Base-by-base conservation (phyloP, 1,140 invertebrate species). In the Ceratina australensis region DNA sequence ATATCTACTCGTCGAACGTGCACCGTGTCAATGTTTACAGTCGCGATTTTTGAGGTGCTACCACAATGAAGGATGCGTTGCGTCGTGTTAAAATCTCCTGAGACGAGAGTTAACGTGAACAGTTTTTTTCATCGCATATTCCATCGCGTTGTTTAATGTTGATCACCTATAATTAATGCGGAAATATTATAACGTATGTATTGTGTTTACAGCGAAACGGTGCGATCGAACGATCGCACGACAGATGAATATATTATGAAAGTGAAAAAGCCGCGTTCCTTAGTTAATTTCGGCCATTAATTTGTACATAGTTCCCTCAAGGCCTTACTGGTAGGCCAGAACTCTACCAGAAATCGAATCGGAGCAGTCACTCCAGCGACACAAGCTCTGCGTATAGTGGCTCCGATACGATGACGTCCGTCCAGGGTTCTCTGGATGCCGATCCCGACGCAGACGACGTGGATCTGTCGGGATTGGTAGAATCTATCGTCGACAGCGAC, bases 321-420 rank as follows among this genome's bases (percentile, higher is more conserved):
- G 90, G 91, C 86, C 90, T 92, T 61, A 91, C 91, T 20, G 89
- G 91, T 79, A 87, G 92, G 85, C 92, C 92, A 7, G 92, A 92
- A 73, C 83, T 96, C 88, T 96, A 96, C 90, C 95, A 96, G 87
- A 97, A 97, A 90, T 97, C 96, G 83, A 97, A 96, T 88, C 94
- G 96, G 74, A 96, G 95, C 86, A 97, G 96, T 22, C 97, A 98
- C 89, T 97, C 97, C 42, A 98, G 97, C 90, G 98, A 99, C 90
- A 98, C 98, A 3, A 98, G 97, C 90, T 98, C 97, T 78, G 98
- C 97, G 57, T 98, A 98, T 91, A 98, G 97, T 86, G 98, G 98
- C 47, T 98, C 97, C 66, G 98, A 99, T 93, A 98, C 98, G 79
- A 98, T 99, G 97, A 97, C 97, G 86, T 97, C 96, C 64, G 96